Evolutionary conservation across 2,797 vertebrate species (phyloP).

Genomic region (Chaenodraco wilsoni): DNA sequence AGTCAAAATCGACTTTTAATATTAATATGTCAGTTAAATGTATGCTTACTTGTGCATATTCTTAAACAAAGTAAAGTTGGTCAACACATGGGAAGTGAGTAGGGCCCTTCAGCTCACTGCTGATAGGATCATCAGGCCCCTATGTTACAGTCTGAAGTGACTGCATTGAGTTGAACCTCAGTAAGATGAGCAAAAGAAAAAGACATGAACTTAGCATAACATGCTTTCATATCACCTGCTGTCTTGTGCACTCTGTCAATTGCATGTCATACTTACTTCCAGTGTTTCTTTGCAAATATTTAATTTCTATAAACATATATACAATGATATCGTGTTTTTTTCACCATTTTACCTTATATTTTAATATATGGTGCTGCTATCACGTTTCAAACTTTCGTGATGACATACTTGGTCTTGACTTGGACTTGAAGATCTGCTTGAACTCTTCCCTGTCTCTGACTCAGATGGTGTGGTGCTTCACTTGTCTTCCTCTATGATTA

Average conservation of each 20-base stretch:
- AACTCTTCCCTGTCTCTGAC: neutral
- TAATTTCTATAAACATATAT: too few relatives aligned
- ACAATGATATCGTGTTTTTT: neutral
- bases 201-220: neutral
- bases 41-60: constrained; percentile 2
- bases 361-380: neutral
- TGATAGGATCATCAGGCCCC: neutral
- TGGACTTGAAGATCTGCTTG: neutral
- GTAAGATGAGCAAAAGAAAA: neutral
- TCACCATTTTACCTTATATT: neutral
- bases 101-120: neutral
- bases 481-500: neutral
- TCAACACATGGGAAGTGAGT: neutral
- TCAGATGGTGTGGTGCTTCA: neutral
- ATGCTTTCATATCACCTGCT: neutral
- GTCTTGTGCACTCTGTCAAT: neutral
- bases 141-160: neutral
- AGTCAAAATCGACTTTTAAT: neutral
- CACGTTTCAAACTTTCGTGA: neutral
- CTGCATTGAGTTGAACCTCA: neutral
- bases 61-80: neutral
- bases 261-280: neutral
- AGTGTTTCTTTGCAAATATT: neutral
- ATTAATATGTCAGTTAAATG: neutral
- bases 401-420: neutral